A percentile compares a stretch with the other conserved stretches of the same genome.
phyloP scores from a whole-genome alignment of 2,113 vertebrate genomes.

The Empidonax alnorum region DNA sequence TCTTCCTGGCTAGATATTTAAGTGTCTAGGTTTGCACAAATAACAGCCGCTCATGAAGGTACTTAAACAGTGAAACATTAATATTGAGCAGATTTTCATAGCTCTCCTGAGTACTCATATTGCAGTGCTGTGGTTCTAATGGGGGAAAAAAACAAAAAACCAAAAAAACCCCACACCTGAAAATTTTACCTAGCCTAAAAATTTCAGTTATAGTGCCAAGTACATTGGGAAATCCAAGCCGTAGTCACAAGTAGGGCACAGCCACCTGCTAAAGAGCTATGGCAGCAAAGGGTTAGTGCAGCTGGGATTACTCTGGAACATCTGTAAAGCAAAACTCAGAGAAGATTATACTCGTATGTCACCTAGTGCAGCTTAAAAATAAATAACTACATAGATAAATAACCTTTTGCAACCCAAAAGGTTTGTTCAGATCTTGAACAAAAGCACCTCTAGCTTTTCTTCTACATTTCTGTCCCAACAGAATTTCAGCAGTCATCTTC shows the following conservation, averaged over 20 bases:
- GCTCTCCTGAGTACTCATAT: not conserved
- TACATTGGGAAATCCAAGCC: not conserved
- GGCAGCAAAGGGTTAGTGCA: not conserved
- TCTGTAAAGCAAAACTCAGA: not conserved
- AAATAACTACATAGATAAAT: not conserved
- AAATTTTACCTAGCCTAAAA: not conserved
- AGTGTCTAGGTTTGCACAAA: not conserved
- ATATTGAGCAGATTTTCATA: not conserved
- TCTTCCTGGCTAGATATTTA: not conserved
- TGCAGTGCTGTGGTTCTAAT: not conserved
- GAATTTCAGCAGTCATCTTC: not conserved
- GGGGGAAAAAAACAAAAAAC: not conserved
- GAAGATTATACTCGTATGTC: not conserved
- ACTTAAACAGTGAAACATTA: slow-evolving; percentile 21
- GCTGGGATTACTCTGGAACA: not conserved
- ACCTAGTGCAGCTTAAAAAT: not conserved
- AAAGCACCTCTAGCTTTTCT: not conserved
- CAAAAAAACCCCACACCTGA: not conserved
- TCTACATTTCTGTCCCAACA: not conserved
- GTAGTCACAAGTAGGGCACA: not conserved
- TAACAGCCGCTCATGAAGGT: not conserved
- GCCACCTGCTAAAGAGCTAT: not conserved
- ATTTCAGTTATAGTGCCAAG: not conserved
- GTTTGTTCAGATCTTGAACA: not conserved
- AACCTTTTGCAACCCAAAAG: not conserved